Evolutionary conservation across 2,113 vertebrate genomes (phyloP).

Genomic region (Xyrauchen texanus): DNA sequence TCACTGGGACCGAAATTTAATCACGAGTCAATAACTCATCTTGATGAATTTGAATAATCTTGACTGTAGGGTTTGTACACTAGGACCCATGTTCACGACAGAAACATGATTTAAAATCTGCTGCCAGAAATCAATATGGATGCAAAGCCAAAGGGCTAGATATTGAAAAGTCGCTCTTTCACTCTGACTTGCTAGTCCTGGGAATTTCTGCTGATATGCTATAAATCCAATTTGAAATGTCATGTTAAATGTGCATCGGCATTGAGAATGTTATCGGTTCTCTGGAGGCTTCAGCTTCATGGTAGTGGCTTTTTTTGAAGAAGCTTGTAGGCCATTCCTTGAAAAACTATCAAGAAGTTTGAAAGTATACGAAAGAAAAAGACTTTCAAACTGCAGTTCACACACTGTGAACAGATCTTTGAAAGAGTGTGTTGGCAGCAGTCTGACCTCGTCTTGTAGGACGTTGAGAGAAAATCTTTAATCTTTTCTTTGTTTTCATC

Average conservation of each 20-base stretch:
- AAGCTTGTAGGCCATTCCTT: constrained; percentile 7
- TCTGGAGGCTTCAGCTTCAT: constrained; percentile 60
- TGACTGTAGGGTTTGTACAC: constrained; percentile 69
- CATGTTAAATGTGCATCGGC: constrained; percentile 60
- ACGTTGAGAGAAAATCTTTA: constrained; percentile 37
- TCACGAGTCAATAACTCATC: constrained; percentile 75
- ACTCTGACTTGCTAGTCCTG: constrained; percentile 50
- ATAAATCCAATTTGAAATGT: constrained; percentile 70
- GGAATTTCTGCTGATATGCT: constrained; percentile 63
- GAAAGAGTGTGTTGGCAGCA: neutral
- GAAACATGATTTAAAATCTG: constrained; percentile 71
- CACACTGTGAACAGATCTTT: neutral
- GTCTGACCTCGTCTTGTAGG: neutral
- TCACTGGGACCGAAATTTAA: neutral
- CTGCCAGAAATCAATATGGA: constrained; percentile 69
- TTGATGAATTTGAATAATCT: constrained; percentile 75
- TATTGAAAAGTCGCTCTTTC: constrained; percentile 40
- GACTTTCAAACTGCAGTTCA: neutral
- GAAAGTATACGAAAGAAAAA: neutral
- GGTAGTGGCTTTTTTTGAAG: constrained; percentile 58
- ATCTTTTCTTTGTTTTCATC: constrained; percentile 49
- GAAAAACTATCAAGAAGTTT: neutral
- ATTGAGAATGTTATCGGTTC: constrained; percentile 53
- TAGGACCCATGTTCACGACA: constrained; percentile 55
- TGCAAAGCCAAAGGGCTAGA: constrained; percentile 57